These are phyloP conservation scores for Polypterus bichir DNA, from an alignment of 2,113 vertebrate species.

Conservation along the genomic window DNA sequence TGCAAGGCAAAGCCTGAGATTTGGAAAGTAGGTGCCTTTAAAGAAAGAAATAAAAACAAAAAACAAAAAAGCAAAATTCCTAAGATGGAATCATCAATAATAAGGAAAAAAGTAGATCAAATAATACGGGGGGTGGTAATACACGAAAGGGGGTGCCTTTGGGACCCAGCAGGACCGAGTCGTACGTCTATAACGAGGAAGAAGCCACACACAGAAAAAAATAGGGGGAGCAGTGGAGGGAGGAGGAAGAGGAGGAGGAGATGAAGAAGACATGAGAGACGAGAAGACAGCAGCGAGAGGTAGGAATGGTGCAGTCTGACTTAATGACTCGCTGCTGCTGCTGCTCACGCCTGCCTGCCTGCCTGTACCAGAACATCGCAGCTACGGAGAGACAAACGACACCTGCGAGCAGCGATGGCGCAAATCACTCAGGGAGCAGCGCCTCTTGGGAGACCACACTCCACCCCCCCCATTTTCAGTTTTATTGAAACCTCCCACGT, in stretches of 20 bases:
- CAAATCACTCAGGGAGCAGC: too few species aligned
- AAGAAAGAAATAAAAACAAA: not conserved
- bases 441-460: too few species aligned
- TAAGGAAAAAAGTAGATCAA: too few species aligned
- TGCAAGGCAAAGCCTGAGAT: constrained; percentile 2
- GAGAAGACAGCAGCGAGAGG: too few species aligned
- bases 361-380: too few species aligned
- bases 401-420: too few species aligned
- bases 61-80: not conserved
- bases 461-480: too few species aligned
- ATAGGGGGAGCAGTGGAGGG: constrained; percentile 27
- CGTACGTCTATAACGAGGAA: constrained; percentile 39
- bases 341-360: constrained; percentile 13
- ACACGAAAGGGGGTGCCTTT: constrained; percentile 15
- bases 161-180: constrained; percentile 45
- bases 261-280: constrained; percentile 22
- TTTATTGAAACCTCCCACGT: too few species aligned
- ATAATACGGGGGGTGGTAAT: too few species aligned
- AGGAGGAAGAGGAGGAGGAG: constrained; percentile 33
- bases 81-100: not conserved
- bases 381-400: too few species aligned
- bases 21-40: not conserved
- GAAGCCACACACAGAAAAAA: constrained; percentile 7
- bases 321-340: constrained; percentile 38
- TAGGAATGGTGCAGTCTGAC: constrained; percentile 63